Evolutionary conservation across 2,888 invertebrate genomes (phyloP).

Genomic region (Lithosia quadra): DNA sequence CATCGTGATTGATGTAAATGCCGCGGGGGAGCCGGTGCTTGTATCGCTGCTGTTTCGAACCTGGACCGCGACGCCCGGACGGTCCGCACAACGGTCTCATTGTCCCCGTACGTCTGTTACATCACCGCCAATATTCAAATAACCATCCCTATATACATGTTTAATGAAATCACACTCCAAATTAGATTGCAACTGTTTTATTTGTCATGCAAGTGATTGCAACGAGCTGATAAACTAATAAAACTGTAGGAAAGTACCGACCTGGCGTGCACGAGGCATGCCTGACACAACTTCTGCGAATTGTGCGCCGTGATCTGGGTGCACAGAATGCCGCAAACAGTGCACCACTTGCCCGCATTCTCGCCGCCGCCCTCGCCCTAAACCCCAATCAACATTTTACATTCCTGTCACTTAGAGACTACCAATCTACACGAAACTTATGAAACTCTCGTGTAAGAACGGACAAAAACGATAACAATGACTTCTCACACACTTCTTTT

Average conservation of each 20-base stretch:
- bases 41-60: conserved; percentile 86
- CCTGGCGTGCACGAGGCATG: conserved; percentile 88
- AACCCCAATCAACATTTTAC: conserved; percentile 83
- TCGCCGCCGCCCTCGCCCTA: conserved; percentile 83
- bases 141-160: conserved; percentile 55
- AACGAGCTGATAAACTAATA: conserved; percentile 50
- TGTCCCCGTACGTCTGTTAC: conserved; percentile 92
- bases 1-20: conserved; percentile 99
- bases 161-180: conserved; percentile 57
- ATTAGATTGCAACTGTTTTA: conserved; percentile 47
- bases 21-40: conserved; percentile 97
- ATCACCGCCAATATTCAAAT: conserved; percentile 78
- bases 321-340: conserved; percentile 85
- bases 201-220: conserved; percentile 63
- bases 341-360: conserved; percentile 79
- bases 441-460: conserved; percentile 49
- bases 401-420: conserved; percentile 63
- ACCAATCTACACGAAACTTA: conserved; percentile 43
- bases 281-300: conserved; percentile 86
- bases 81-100: conserved; percentile 93
- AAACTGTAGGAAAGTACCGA: conserved; percentile 72
- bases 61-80: conserved; percentile 86
- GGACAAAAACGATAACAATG: conserved; percentile 58
- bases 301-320: conserved; percentile 83
- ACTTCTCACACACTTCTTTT: conserved; percentile 84